These are phyloP conservation scores for Oreochromis spilurus DNA, from an alignment of 2,113 vertebrate species.

Conservation along the genomic window DNA sequence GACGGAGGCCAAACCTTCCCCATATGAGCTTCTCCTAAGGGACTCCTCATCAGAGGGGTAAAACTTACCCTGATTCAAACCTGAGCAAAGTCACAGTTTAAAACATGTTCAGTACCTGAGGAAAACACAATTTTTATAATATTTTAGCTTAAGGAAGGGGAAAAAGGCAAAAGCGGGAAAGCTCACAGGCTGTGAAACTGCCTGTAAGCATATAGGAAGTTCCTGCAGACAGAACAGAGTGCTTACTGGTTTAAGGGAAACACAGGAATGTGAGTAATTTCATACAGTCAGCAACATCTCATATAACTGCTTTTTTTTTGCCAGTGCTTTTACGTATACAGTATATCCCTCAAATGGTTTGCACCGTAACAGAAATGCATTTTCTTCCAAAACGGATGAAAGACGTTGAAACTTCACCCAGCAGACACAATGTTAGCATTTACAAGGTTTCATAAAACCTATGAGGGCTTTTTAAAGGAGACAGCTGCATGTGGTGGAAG, in stretches of 20 bases:
- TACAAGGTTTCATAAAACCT: not conserved
- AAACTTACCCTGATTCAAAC: constrained; percentile 11
- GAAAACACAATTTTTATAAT: not conserved
- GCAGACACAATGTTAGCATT: not conserved
- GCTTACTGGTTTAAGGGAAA: not conserved
- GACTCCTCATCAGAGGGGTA: not conserved
- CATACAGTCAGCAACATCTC: not conserved
- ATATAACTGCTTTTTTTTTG: not conserved
- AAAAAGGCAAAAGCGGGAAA: not conserved
- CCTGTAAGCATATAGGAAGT: not conserved
- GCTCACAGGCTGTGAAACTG: not conserved
- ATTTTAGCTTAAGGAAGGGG: not conserved
- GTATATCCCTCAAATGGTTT: not conserved
- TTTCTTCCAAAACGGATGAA: not conserved
- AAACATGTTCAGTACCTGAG: not conserved
- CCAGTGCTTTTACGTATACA: not conserved
- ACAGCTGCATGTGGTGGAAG: not conserved
- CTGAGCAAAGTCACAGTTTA: constrained; percentile 29
- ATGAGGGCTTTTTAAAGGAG: not conserved
- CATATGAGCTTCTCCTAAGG: not conserved
- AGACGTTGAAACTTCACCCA: accelerated
- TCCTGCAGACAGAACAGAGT: not conserved
- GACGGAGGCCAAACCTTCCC: not conserved
- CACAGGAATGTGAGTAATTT: not conserved
- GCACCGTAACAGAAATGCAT: not conserved